Percentiles rank a stretch among this genome's conserved stretches.
phyloP scores from a whole-genome alignment of 1,140 invertebrate genomes.

The Diploscapter pachys region DNA sequence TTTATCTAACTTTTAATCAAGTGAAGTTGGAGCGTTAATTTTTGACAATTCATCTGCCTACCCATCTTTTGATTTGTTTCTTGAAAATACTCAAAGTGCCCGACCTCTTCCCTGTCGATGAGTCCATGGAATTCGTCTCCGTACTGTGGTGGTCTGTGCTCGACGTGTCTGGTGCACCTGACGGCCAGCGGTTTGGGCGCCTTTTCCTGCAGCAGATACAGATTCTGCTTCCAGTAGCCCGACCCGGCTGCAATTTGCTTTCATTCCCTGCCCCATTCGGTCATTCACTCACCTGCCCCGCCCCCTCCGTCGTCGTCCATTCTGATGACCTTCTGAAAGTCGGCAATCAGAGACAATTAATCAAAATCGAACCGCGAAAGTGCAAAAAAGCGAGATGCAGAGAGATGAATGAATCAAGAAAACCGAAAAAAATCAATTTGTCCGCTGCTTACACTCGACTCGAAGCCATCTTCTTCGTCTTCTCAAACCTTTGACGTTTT shows the following conservation, averaged over 20 bases:
- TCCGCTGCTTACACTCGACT: no score
- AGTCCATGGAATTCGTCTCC: constrained; percentile 47
- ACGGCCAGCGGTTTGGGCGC: constrained; percentile 50
- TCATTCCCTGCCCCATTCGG: no score
- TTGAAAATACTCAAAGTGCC: not conserved
- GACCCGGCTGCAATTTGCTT: not conserved
- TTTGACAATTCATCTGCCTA: not conserved
- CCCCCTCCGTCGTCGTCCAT: no score
- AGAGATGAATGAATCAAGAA: no score
- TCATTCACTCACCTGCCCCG: no score
- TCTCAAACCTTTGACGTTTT: no score
- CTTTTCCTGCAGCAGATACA: constrained; percentile 53
- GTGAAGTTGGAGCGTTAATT: not conserved
- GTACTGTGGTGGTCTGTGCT: constrained; percentile 43
- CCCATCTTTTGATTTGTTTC: not conserved
- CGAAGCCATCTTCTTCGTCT: no score
- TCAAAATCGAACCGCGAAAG: no score
- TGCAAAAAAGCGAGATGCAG: no score
- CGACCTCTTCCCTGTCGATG: constrained; percentile 30
- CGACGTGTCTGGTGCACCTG: constrained; percentile 30
- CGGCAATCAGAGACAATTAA: no score
- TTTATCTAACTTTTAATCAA: not conserved
- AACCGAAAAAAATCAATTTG: no score
- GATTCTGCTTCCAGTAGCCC: constrained; percentile 57
- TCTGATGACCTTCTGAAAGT: no score